Evolutionary conservation across 2,113 vertebrate species (phyloP), one percentile per base, ranked within the genome.

Genomic region (Sminthopsis crassicaudata): DNA sequence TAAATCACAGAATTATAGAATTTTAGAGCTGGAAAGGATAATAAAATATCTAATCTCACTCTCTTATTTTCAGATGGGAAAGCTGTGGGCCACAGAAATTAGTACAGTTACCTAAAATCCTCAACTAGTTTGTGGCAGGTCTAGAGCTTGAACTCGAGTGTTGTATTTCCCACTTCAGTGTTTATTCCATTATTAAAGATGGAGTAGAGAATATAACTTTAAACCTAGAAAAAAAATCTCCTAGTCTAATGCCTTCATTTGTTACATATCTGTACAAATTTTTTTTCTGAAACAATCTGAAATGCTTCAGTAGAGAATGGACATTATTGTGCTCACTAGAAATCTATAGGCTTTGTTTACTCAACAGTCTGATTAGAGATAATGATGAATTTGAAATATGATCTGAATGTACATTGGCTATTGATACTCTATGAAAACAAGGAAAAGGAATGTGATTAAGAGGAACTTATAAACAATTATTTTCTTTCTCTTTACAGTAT

Each of bases 401-500:
- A 90, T 93, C 84, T 96, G 76, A 46, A 23, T 94, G 50, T 92
- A 53, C 48, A 22, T 25, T 89, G 0, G 51, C 76, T 96, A 36
- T 93, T 92, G 96, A 97, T 46, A 1, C 94, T 89, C 22, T 92
- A 91, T 52, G 96, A 96, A 95, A 97, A 92, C 0, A 6, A 96
- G 92, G 91, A 88, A 94, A 92, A 50, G 42, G 55, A 52, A 60
- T 48, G 36, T 46, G 0, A 0, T 97, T 89, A 27, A 53, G 27
- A 46, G 36, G 89, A 42, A 90, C 93, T 97, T 95, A 91, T 2
- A 55, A 95, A 50, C 91, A 6, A 96, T 26, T 96, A 2, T 93
- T 94, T 96, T 97, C 93, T 88, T 92, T 95, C 96, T 91, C 96
- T 94, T 55, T 90, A 93, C 94, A 92, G 52, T 97, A n/a, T 26